Percentiles rank a stretch among this genome's conserved stretches.
Conservation (phyloP, 2,888 invertebrate genomes). For the Petrolisthes manimaculis region DNA sequence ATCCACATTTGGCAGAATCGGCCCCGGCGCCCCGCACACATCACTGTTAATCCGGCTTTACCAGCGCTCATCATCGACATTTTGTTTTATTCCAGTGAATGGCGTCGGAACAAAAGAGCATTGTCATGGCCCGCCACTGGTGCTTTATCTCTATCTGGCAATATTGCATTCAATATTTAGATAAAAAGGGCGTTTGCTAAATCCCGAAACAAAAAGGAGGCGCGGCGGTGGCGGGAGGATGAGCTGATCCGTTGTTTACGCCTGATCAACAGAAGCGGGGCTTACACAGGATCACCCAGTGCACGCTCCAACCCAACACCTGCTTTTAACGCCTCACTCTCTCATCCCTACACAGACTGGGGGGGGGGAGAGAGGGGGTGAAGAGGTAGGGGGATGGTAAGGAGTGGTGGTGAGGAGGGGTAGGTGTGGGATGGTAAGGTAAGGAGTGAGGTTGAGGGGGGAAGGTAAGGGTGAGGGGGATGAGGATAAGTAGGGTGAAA, state of each 20-base stretch:
- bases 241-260: constrained; percentile 36
- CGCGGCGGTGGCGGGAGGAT: constrained; percentile 15
- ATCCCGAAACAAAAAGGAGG: constrained; percentile 11
- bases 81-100: constrained; percentile 25
- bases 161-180: constrained; percentile 12
- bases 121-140: constrained; percentile 1
- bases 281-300: neutral
- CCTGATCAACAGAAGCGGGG: constrained; percentile 20
- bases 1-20: neutral
- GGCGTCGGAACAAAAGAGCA: constrained; percentile 9
- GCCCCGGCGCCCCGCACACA: neutral
- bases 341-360: too few relatives aligned
- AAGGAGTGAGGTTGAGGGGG: neutral
- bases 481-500: neutral
- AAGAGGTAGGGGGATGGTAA: constrained; percentile 4
- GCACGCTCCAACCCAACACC: constrained; percentile 2
- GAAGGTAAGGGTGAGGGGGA: neutral
- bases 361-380: constrained; percentile 7
- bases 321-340: constrained; percentile 13
- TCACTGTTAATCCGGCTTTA: constrained; percentile 22
- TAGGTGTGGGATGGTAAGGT: neutral
- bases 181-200: constrained; percentile 18
- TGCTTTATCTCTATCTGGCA: constrained; percentile 15
- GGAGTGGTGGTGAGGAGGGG: constrained; percentile 1
- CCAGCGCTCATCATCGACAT: constrained; percentile 12